These are phyloP conservation scores for Adelphocoris suturalis DNA, from an alignment of 2,888 invertebrate species.

Conservation along the genomic window DNA sequence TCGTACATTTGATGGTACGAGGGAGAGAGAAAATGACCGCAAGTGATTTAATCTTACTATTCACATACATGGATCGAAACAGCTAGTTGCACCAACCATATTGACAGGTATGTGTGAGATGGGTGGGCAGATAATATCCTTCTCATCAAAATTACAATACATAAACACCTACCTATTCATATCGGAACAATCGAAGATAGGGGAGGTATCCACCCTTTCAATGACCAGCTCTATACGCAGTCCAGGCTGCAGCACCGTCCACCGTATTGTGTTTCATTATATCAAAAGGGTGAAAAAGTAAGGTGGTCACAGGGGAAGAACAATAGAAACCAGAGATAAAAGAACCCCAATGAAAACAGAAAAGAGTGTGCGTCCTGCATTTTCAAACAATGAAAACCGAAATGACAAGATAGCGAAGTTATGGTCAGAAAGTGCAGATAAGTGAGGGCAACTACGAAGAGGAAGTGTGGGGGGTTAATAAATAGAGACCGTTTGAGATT, in stretches of 20 bases:
- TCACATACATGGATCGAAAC: too few relatives aligned
- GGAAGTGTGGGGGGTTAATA: constrained; percentile 27
- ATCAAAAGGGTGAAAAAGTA: constrained; percentile 33
- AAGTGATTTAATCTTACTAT: too few relatives aligned
- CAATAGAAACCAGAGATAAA: constrained; percentile 22
- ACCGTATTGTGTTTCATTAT: not conserved
- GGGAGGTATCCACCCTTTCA: not conserved
- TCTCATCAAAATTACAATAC: not conserved
- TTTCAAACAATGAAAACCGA: constrained; percentile 41
- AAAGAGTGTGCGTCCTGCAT: constrained; percentile 48
- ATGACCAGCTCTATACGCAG: not conserved
- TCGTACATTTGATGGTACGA: too few relatives aligned
- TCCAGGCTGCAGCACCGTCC: not conserved
- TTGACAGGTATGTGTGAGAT: not conserved
- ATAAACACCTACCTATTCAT: constrained; percentile 9
- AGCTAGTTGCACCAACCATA: too few relatives aligned
- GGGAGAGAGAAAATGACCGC: too few relatives aligned
- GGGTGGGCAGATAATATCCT: not conserved
- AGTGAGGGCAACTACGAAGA: not conserved
- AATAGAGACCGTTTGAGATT: constrained; percentile 41
- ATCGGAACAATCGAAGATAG: not conserved
- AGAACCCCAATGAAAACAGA: constrained; percentile 32
- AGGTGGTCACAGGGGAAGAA: not conserved
- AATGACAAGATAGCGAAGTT: constrained; percentile 46
- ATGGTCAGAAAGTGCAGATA: constrained; percentile 45